Conservation (phyloP, 2,797 vertebrate species). For the Pelodytes ibericus region DNA sequence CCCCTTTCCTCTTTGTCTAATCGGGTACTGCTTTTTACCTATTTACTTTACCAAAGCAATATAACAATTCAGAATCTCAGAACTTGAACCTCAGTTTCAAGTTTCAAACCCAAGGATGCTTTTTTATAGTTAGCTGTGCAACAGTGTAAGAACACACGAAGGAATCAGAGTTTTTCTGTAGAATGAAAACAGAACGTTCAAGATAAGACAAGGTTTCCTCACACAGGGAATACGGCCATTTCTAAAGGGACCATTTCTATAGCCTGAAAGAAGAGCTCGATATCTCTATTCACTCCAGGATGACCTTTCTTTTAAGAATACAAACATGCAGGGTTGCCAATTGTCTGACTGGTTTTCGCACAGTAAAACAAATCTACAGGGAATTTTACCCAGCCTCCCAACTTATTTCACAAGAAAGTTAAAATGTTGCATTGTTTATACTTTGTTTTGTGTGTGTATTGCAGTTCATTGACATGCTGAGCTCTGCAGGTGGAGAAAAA, state of each 20-base stretch:
- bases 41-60: background rate
- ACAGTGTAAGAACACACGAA: conserved; percentile 33
- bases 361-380: conserved; percentile 37
- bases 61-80: background rate
- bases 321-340: conserved; percentile 44
- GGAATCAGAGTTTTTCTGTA: conserved; percentile 33
- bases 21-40: background rate
- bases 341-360: conserved; percentile 46
- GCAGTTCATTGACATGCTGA: conserved; percentile 12
- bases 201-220: conserved; percentile 50
- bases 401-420: conserved; percentile 40
- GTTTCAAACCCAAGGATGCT: conserved; percentile 6
- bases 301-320: conserved; percentile 53
- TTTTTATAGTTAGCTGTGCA: conserved; percentile 26
- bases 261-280: conserved; percentile 46
- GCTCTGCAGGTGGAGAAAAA: conserved; percentile 11
- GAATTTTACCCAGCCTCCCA: conserved; percentile 29
- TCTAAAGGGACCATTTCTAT: conserved; percentile 52
- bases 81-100: background rate
- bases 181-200: conserved; percentile 35
- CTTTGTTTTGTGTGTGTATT: too few species aligned
- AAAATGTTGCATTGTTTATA: conserved; percentile 12
- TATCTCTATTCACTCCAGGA: conserved; percentile 44
- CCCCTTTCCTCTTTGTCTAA: too few species aligned
- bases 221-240: conserved; percentile 46